Base-by-base conservation (phyloP, 1,140 invertebrate species). In the Andrena cerasifolii region DNA sequence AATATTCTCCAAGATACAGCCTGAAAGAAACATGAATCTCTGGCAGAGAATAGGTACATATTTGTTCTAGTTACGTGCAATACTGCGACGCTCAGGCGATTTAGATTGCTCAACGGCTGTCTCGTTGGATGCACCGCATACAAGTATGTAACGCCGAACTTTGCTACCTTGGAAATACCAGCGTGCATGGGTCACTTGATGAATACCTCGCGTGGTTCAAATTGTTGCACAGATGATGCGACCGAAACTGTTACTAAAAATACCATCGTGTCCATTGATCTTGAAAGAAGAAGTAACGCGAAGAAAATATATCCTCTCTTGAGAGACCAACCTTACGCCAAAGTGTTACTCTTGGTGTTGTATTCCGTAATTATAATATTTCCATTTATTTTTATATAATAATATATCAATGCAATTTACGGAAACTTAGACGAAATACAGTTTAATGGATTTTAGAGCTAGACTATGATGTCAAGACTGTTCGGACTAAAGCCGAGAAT, bases 101-200 rank as follows among this genome's bases (percentile, higher is more conserved):
- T 53, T 56, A 45, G 62, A 67, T 75, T 45, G 72, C 51, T 66
- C 36, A 65, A 33, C 28, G 49, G 33, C 26, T 66, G 14, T 40
- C 62, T 33, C 26, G 49, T 75, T 67, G 72, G 56, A 67, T 45
- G 31, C 36, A 14, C 10, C 8, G 12, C n/a, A 6, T 3, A 10
- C 2, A 24, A 33, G 18, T 21, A 33, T 31, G 61, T 10, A 40
- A 40, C 3, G 10, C 47, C 0, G 18, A 12, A 51, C 24, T 31
- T 36, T 18, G 36, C n/a, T 36, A 16, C 53, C 43, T 45, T n/a
- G 51, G 73, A 28, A 68, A 68, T 68, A 36, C 63, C 36, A n/a
- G 12, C 33, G 12, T 67, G 53, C 31, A 68, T 6, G n/a, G 21
- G 28, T 14, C 53, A 58, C 40, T 67, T 67, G 63, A 75, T 36